Evolutionary conservation across 2,888 invertebrate species (phyloP).

Genomic region (Lasius fuliginosus): DNA sequence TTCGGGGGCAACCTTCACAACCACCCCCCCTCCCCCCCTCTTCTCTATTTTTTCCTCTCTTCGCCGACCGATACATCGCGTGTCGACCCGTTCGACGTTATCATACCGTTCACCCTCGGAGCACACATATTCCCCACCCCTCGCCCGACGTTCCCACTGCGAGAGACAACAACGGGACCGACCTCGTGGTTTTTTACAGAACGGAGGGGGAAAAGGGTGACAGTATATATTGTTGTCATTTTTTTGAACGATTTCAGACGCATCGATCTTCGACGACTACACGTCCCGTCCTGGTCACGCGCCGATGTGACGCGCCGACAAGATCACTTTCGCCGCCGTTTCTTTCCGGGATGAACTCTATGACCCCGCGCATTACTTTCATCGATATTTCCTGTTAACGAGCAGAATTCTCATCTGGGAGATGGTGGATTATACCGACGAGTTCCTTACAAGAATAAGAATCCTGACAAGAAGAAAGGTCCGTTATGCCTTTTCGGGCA

Average conservation of each 20-base stretch:
- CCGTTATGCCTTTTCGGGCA: neutral
- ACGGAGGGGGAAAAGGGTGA: constrained; percentile 50
- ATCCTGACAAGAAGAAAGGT: neutral
- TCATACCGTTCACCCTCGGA: constrained; percentile 75
- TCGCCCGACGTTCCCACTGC: constrained; percentile 68
- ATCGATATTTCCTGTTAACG: constrained; percentile 1
- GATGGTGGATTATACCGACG: neutral
- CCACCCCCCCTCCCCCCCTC: constrained; percentile 60
- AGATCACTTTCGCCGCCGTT: constrained; percentile 72
- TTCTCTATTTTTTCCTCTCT: constrained; percentile 67
- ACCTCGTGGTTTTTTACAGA: constrained; percentile 73
- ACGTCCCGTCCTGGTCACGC: constrained; percentile 45
- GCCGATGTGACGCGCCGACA: constrained; percentile 59
- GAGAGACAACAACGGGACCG: constrained; percentile 73
- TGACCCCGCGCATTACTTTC: constrained; percentile 20
- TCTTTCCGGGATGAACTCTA: constrained; percentile 38
- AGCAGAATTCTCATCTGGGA: neutral
- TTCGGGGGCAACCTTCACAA: constrained; percentile 81
- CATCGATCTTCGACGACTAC: constrained; percentile 70
- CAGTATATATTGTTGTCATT: constrained; percentile 61
- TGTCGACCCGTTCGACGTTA: constrained; percentile 77
- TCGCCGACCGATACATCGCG: constrained; percentile 74
- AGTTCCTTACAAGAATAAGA: neutral
- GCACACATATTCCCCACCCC: constrained; percentile 69
- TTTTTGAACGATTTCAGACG: constrained; percentile 66